Evolutionary conservation across 2,113 vertebrate species (phyloP).

Genomic region (Nyctibius bracteatus): DNA sequence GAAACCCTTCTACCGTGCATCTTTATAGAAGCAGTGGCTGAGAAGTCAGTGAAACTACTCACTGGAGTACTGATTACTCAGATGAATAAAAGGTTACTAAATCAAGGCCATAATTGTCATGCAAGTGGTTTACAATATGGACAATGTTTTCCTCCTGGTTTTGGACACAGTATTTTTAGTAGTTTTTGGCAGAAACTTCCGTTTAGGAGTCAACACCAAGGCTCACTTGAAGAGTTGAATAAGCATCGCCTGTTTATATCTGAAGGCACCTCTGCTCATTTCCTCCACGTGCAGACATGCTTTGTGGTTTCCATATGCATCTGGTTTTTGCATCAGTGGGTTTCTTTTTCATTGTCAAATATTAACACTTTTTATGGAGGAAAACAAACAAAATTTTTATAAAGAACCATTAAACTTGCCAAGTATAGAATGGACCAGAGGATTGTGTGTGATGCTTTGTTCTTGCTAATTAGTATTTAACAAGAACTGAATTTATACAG

Average conservation of each 20-base stretch:
- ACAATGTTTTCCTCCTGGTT: background rate
- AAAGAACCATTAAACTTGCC: background rate
- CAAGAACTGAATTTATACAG: background rate
- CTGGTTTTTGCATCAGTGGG: background rate
- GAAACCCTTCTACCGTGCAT: background rate
- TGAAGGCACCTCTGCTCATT: background rate
- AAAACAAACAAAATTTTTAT: background rate
- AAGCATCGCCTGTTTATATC: background rate
- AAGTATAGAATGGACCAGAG: background rate
- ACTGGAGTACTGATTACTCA: background rate
- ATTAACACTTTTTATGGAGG: background rate
- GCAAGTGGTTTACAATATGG: background rate
- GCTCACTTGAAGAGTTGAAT: background rate
- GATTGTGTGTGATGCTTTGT: background rate
- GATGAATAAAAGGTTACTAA: background rate
- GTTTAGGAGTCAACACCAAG: background rate
- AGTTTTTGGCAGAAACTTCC: slow-evolving; percentile 26
- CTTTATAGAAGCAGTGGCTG: background rate
- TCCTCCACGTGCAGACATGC: background rate
- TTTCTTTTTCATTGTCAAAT: background rate
- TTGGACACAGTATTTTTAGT: background rate
- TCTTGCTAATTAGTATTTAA: slow-evolving; percentile 29
- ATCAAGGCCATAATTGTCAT: background rate
- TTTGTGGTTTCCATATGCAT: background rate
- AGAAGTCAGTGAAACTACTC: background rate